Evolutionary conservation across 2,888 invertebrate genomes (phyloP).

Genomic region (Linnaemya vulpina): DNA sequence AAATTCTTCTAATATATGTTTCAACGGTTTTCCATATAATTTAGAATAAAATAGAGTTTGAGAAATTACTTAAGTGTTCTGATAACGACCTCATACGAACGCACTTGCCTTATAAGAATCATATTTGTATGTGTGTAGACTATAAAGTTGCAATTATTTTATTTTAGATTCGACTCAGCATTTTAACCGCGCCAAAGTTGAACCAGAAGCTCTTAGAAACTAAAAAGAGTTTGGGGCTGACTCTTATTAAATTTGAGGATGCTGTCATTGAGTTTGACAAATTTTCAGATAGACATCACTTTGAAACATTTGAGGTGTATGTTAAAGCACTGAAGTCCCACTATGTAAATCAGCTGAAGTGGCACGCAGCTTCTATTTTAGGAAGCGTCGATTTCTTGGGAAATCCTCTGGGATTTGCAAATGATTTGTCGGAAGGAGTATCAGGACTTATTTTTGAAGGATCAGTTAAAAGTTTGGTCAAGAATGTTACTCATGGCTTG

Average conservation of each 20-base stretch:
- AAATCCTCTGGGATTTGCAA: slow-evolving; percentile 97
- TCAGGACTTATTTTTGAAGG: slow-evolving; percentile 96
- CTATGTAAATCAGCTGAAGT: slow-evolving; percentile 94
- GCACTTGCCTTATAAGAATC: too few species aligned
- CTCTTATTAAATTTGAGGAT: slow-evolving; percentile 97
- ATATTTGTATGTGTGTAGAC: too few species aligned
- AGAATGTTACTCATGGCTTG: slow-evolving; percentile 98
- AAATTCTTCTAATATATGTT: too few species aligned
- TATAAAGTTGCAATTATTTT: not conserved
- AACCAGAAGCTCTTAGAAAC: slow-evolving; percentile 89
- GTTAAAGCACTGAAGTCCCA: slow-evolving; percentile 92
- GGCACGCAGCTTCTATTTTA: slow-evolving; percentile 97
- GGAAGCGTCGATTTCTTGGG: slow-evolving; percentile 99
- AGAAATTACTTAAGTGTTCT: too few species aligned
- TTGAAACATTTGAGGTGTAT: slow-evolving; percentile 94
- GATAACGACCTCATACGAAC: too few species aligned
- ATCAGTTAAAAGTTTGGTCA: slow-evolving; percentile 94
- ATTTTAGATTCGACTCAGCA: slow-evolving; percentile 91
- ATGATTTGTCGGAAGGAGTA: slow-evolving; percentile 97
- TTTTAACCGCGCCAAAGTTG: slow-evolving; percentile 93
- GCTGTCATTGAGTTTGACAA: slow-evolving; percentile 96
- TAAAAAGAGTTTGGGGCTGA: slow-evolving; percentile 93
- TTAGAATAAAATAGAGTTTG: too few species aligned
- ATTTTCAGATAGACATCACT: slow-evolving; percentile 93
- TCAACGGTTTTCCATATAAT: too few species aligned